Base-by-base conservation (phyloP, 2,113 vertebrate species). In the Epinephelus fuscoguttatus region DNA sequence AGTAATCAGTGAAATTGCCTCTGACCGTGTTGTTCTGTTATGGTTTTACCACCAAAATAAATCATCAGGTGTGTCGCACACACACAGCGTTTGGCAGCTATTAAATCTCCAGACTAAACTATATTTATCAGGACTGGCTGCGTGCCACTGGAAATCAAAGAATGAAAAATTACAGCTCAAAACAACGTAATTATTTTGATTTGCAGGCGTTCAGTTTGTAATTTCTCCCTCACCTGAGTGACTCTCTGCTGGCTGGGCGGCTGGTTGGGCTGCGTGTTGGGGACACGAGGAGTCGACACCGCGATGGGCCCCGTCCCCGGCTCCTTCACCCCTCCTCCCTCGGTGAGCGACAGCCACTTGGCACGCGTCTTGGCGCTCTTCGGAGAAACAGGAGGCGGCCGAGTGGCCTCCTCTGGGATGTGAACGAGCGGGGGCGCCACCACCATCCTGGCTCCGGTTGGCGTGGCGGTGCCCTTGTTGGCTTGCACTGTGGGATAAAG, bases 261-360 rank as follows among this genome's bases (percentile, higher is more conserved):
- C 69, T 85, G 90, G 79, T 15, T 81, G 60, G 91, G 89, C 61
- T 90, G 91, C 0, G 76, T 90, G 89, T 80, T 94, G 45, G 94
- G 94, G 4, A 94, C 94, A 0, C 94, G 80, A 4, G 94, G 94
- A 2, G 94, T 94, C 0, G 92, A 93, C 63, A 94, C 94, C 0
- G 92, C 93, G 7, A 94, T 94, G 68, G 94, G 23, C 87, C 30
- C 91, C 78, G 81, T 1, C 82, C 89, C 86, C 2, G 92, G 94
- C 84, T 95, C 91, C 18, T 91, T 94, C 30, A 69, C 71, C 0
- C 92, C 94, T 33, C 92, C 94, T 52, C 97, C 98, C 92, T 99
- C 98, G 0, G 97, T 97, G 93, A 98, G 96, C 56, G 96, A 95
- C 88, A 98, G 94, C 98, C 98, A 99, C 84, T 99, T 99, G 79